Conservation (phyloP, 2,113 vertebrate genomes). For the Notothenia rossii region DNA sequence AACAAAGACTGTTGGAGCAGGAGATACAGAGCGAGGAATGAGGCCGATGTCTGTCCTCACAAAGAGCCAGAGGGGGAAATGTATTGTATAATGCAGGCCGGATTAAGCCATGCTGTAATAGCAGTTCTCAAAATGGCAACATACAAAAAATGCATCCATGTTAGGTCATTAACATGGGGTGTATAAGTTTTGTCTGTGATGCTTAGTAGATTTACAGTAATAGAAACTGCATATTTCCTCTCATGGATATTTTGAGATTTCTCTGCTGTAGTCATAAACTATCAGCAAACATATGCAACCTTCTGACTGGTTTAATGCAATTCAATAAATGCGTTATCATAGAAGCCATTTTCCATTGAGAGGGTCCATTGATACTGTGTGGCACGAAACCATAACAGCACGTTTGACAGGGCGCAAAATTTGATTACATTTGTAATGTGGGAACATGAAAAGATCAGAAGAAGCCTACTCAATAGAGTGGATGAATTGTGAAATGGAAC, state of each 20-base stretch:
- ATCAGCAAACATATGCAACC: constrained; percentile 5
- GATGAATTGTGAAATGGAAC: constrained; percentile 76
- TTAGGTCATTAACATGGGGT: constrained; percentile 10
- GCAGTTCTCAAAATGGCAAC: constrained; percentile 14
- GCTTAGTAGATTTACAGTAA: constrained; percentile 7
- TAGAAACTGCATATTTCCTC: constrained; percentile 5
- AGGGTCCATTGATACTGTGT: constrained; percentile 11
- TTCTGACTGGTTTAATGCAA: constrained; percentile 10
- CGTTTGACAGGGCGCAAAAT: constrained; percentile 28
- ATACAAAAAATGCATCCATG: constrained; percentile 28
- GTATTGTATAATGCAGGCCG: constrained; percentile 73
- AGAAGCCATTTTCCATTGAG: constrained; percentile 23
- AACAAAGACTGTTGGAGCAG: constrained; percentile 50
- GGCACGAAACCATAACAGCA: constrained; percentile 22
- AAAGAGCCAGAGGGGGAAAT: constrained; percentile 81
- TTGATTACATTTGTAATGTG: constrained; percentile 52
- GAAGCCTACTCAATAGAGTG: constrained; percentile 38
- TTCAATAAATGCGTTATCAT: constrained; percentile 27
- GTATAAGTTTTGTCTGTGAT: neutral
- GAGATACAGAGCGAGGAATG: constrained; percentile 17
- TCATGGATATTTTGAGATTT: neutral
- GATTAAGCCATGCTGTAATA: constrained; percentile 13
- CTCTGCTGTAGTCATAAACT: neutral
- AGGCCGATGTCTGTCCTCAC: constrained; percentile 37
- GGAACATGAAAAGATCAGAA: constrained; percentile 56